phyloP scores from a whole-genome alignment of 2,113 vertebrate species.

The Hemibagrus wyckioides region DNA sequence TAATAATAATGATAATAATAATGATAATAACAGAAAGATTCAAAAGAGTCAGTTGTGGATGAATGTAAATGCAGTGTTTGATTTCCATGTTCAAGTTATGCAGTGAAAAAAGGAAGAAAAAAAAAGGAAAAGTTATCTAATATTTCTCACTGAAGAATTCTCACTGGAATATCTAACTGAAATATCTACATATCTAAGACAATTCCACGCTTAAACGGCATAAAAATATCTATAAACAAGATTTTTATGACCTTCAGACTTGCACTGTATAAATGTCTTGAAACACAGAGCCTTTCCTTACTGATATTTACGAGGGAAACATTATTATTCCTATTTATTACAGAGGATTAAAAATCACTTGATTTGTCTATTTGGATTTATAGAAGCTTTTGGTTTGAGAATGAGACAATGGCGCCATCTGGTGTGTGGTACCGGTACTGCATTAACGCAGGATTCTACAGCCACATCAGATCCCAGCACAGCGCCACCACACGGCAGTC shows the following conservation, averaged over 20 bases:
- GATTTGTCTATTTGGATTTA: not conserved
- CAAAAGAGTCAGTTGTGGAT: not conserved
- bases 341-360: not conserved
- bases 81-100: too few species aligned
- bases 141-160: too few species aligned
- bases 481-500: too few species aligned
- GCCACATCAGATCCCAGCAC: not conserved
- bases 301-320: not conserved
- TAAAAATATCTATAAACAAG: not conserved
- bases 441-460: not conserved
- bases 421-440: constrained; percentile 50
- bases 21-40: not conserved
- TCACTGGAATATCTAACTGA: too few species aligned
- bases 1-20: too few species aligned
- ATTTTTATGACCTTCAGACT: not conserved
- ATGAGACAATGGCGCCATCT: constrained; percentile 61
- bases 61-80: not conserved
- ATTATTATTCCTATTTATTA: not conserved
- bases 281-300: not conserved
- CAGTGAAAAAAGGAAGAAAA: too few species aligned
- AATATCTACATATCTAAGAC: too few species aligned
- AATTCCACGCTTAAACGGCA: not conserved
- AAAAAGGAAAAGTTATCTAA: too few species aligned
- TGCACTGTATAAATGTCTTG: not conserved
- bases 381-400: not conserved